Evolutionary conservation across 1,140 invertebrate species (phyloP).

Genomic region (Brachionus angularis): DNA sequence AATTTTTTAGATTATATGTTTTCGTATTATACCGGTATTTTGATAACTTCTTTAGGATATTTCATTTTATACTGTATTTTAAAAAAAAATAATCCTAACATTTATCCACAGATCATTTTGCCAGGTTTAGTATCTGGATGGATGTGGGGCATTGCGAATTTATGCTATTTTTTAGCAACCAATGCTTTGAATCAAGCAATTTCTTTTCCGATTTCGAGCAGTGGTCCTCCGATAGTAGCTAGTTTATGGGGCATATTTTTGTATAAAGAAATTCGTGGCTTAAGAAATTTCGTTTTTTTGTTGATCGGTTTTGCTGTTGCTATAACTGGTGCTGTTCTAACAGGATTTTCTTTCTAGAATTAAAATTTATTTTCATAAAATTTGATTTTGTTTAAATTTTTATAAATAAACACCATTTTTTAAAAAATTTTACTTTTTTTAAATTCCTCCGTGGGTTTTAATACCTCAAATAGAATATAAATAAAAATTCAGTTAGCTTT

Average conservation of each 20-base stretch:
- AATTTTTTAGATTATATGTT: constrained; percentile 58
- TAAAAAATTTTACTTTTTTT: no score
- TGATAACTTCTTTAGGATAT: constrained; percentile 54
- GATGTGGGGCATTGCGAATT: constrained; percentile 58
- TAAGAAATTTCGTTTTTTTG: constrained; percentile 22
- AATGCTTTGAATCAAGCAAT: constrained; percentile 56
- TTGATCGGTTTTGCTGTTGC: constrained; percentile 14
- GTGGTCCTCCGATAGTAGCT: constrained; percentile 47
- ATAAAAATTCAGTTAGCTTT: constrained; percentile 45
- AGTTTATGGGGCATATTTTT: constrained; percentile 46
- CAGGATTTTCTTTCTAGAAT: constrained; percentile 1
- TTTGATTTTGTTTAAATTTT: neutral
- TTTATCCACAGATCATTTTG: constrained; percentile 56
- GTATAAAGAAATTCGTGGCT: constrained; percentile 34
- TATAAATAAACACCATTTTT: no score
- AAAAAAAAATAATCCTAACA: constrained; percentile 51
- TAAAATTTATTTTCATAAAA: neutral
- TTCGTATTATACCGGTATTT: constrained; percentile 59
- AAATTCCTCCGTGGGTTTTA: no score
- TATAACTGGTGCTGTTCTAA: constrained; percentile 20
- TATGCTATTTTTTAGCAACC: constrained; percentile 59
- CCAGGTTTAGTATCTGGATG: constrained; percentile 55
- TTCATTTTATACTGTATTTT: constrained; percentile 55
- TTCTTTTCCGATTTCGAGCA: constrained; percentile 57
- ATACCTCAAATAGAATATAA: no score